Percentiles rank a stretch among this genome's conserved stretches.
These are phyloP conservation scores for Calcarius lapponicus DNA, from an alignment of 2,797 vertebrate species.

Conservation along the genomic window DNA sequence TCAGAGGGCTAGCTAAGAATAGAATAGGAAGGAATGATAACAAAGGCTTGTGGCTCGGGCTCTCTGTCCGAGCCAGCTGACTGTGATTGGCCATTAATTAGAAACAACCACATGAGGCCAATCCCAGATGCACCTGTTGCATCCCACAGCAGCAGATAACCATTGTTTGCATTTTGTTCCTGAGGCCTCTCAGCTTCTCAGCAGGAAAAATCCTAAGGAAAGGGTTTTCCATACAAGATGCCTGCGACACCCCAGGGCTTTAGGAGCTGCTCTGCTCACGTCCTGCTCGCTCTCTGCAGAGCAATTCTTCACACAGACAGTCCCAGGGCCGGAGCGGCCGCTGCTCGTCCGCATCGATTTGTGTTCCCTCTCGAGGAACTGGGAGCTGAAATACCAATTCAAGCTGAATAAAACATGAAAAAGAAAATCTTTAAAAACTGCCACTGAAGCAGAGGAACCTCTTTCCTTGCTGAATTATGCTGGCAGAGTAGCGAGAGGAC, in stretches of 20 bases:
- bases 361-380: not conserved
- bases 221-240: no score
- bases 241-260: not conserved
- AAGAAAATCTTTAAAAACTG: not conserved
- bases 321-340: not conserved
- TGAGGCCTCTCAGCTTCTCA: no score
- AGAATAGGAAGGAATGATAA: no score
- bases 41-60: no score
- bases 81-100: no score
- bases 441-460: not conserved
- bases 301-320: not conserved
- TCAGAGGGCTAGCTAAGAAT: no score
- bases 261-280: not conserved
- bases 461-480: not conserved
- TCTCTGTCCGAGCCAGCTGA: no score
- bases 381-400: slow-evolving; percentile 7
- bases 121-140: no score
- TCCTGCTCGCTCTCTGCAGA: not conserved
- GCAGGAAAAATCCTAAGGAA: no score
- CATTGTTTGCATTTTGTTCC: no score
- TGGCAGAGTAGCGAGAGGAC: fast-evolving
- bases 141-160: no score
- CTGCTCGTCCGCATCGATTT: not conserved
- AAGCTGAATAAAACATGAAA: slow-evolving; percentile 52
- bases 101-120: no score